Evolutionary conservation across 2,113 vertebrate species (phyloP), one percentile per base, ranked within the genome.

Genomic region (Peromyscus leucopus): DNA sequence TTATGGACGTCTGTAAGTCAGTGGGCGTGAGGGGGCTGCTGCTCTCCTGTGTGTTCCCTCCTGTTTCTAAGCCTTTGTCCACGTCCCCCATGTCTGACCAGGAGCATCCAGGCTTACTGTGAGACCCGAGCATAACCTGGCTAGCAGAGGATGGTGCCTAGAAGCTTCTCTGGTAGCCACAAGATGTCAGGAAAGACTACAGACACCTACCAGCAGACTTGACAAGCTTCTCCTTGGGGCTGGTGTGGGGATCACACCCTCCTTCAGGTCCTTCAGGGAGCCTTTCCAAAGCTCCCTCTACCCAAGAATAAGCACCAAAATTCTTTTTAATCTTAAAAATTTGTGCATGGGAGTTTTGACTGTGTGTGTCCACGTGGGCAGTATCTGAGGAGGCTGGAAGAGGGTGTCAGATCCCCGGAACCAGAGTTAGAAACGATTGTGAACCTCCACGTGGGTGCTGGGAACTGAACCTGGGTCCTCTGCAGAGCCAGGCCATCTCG

Each of bases 1-100:
- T 80, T 72, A 96, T 8, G 82, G 48, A 91, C 39, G 57, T 95
- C 74, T 80, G 39, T 92, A 39, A 89, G 69, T 87, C n/a, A 72
- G 31, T 8, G 26, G 89, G 93, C 86, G 86, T 13, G 22, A 82
- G 48, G 72, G 93, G 39, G 67, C n/a, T 57, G 89, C 24, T 26
- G 15, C 51, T 17, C 39, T 95, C 95, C 65, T 57, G 48, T 91
- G 82, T 75, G 89, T 72, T 88, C 21, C n/a, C 91, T 89, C 75
- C 92, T 22, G 31, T n/a, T 28, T 82, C 93, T 78, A 39, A 33
- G 42, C 74, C 39, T 87, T 93, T 79, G 76, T 55, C 76, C 67
- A 51, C 5, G 80, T 39, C 85, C 82, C 67, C 74, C 65, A 51
- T 2, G 72, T 72, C 72, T 67, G 39, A 26, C 33, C 57, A 80